Conservation (phyloP, 2,797 vertebrate genomes). For the Acanthurus tractus region DNA sequence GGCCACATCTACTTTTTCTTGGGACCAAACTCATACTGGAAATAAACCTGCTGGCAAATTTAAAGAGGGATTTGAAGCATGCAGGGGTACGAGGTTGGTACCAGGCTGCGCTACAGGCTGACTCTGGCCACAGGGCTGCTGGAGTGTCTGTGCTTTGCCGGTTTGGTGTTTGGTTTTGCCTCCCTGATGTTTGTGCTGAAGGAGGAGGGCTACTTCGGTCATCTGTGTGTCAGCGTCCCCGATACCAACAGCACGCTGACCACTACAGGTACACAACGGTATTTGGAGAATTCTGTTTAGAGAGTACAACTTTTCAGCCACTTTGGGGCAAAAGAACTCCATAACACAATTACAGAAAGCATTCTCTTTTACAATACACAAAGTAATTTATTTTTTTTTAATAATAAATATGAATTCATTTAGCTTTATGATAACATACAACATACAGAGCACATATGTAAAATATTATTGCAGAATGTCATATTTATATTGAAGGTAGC, state of each 20-base stretch:
- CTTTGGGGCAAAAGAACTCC: no score
- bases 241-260: constrained; percentile 10
- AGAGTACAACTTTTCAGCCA: no score
- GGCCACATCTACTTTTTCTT: background rate
- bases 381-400: no score
- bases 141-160: constrained; percentile 91
- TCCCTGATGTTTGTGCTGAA: constrained; percentile 92
- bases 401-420: no score
- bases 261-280: constrained; percentile 62
- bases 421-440: no score
- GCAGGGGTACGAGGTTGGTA: constrained; percentile 38
- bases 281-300: no score
- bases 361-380: no score
- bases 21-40: background rate
- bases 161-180: constrained; percentile 90
- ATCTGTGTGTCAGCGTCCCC: constrained; percentile 75
- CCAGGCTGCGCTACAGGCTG: constrained; percentile 75
- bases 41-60: background rate
- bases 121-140: constrained; percentile 88
- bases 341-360: no score
- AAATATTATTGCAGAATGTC: no score
- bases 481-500: no score
- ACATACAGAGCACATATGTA: no score
- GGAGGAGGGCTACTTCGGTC: constrained; percentile 85
- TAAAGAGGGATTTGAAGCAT: constrained; percentile 48